A percentile compares a stretch with the other conserved stretches of the same genome.
Conservation (phyloP, 2,797 vertebrate species). For the Pangasius krempfi region DNA sequence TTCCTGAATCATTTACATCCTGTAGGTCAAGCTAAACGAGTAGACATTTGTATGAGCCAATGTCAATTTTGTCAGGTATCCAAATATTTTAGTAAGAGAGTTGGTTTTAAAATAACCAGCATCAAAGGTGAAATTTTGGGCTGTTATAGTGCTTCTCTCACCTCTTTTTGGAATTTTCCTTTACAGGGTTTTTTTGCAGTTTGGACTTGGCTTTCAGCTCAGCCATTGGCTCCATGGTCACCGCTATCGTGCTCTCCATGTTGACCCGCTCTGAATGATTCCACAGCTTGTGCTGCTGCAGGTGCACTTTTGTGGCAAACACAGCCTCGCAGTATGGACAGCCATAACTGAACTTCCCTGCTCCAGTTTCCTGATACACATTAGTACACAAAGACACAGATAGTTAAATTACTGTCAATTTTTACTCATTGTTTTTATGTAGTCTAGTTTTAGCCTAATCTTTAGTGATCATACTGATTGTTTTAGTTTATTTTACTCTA, state of each 20-base stretch:
- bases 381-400: neutral
- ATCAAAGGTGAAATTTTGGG: neutral
- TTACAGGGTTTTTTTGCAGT: constrained; percentile 78
- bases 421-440: neutral
- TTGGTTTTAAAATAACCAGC: neutral
- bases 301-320: constrained; percentile 92
- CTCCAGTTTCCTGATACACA: constrained; percentile 75
- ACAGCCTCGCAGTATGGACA: constrained; percentile 91
- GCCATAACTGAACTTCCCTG: constrained; percentile 87
- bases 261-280: constrained; percentile 85
- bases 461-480: neutral
- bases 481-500: neutral
- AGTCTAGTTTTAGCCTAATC: neutral
- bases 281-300: constrained; percentile 95
- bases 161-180: constrained; percentile 88
- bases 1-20: neutral
- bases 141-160: constrained; percentile 54
- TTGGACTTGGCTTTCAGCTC: constrained; percentile 71
- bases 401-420: neutral
- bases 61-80: neutral
- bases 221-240: constrained; percentile 67
- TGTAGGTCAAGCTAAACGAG: neutral
- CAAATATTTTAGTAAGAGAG: neutral
- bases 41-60: neutral
- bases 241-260: constrained; percentile 72